These are phyloP conservation scores for Naso thynnoides DNA, from an alignment of 2,797 vertebrate species.

Conservation along the genomic window DNA sequence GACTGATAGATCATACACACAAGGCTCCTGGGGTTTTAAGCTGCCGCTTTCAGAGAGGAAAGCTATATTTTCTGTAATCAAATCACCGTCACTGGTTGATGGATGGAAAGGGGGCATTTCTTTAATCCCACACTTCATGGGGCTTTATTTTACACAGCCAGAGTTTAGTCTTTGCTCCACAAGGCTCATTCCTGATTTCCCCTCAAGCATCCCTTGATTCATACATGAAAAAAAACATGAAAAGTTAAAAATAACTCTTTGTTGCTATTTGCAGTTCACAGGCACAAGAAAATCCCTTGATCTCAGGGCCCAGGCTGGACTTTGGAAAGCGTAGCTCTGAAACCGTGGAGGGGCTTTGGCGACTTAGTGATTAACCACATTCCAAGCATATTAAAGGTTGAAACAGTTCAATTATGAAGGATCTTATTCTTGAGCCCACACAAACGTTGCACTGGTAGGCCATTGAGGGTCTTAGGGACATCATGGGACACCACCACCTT, in stretches of 20 bases:
- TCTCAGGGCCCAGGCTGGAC: slow-evolving; percentile 2
- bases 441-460: slow-evolving; percentile 33
- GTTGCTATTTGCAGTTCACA: slow-evolving; percentile 3
- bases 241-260: slow-evolving; percentile 8
- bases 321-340: slow-evolving; percentile 15
- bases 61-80: slow-evolving; percentile 25
- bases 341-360: slow-evolving; percentile 28
- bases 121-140: slow-evolving; percentile 42
- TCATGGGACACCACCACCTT: slow-evolving; percentile 58
- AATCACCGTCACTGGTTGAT: slow-evolving; percentile 30
- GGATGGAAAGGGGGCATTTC: slow-evolving; percentile 11
- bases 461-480: slow-evolving; percentile 39
- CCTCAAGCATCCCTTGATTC: not conserved
- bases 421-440: slow-evolving; percentile 48
- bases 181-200: slow-evolving; percentile 10
- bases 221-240: slow-evolving; percentile 14
- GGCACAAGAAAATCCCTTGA: slow-evolving; percentile 2
- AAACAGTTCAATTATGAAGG: slow-evolving; percentile 36
- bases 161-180: slow-evolving; percentile 22
- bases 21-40: slow-evolving; percentile 33
- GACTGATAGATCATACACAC: slow-evolving; percentile 19
- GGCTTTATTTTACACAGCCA: slow-evolving; percentile 46
- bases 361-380: slow-evolving; percentile 56
- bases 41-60: slow-evolving; percentile 4
- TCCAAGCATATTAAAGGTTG: slow-evolving; percentile 52